phyloP scores from a whole-genome alignment of 2,797 vertebrate species.

The Cossypha niveicapilla region DNA sequence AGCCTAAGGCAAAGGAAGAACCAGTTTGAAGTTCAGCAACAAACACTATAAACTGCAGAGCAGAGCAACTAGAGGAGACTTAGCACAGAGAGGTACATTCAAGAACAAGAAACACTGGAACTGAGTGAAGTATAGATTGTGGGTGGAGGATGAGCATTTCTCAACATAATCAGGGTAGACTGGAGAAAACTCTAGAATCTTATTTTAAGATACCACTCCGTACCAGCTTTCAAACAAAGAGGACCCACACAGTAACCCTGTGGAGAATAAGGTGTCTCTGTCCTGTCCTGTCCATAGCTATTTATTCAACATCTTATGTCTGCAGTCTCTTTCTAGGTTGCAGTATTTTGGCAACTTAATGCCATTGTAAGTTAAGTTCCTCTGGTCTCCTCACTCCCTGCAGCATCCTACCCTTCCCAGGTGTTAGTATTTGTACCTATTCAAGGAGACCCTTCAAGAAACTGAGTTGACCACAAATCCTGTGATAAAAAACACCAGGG shows the following conservation, averaged over 20 bases:
- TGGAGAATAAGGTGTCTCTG: background rate
- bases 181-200: background rate
- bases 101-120: background rate
- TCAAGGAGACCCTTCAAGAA: background rate
- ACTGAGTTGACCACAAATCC: background rate
- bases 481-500: background rate
- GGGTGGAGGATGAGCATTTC: background rate
- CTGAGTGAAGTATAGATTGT: background rate
- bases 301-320: background rate
- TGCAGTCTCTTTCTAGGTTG: background rate
- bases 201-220: background rate
- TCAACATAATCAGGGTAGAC: background rate
- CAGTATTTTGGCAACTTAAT: background rate
- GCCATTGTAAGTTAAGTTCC: background rate
- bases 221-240: background rate
- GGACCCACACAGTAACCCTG: background rate
- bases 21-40: background rate
- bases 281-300: background rate
- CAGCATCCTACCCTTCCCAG: background rate
- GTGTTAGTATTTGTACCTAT: background rate
- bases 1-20: background rate
- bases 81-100: background rate
- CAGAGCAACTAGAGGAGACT: background rate
- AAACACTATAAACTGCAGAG: background rate
- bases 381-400: background rate